Conservation (phyloP, 1,140 invertebrate genomes). For the Oreohelix idahoensis region DNA sequence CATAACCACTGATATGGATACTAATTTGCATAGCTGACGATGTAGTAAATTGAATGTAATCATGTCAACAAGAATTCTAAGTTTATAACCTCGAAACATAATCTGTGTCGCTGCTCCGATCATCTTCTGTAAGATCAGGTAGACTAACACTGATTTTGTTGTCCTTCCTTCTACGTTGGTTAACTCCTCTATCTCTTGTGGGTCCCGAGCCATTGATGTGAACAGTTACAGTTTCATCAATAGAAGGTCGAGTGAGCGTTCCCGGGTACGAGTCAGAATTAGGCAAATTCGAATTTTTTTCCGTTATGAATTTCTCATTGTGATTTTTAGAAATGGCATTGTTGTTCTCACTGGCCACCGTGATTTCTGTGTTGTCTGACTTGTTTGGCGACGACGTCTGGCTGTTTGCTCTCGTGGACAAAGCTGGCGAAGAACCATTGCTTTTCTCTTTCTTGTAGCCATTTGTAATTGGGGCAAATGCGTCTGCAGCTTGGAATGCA, state of each 20-base stretch:
- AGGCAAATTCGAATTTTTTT: background rate
- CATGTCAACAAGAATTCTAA: background rate
- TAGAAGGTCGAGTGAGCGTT: background rate
- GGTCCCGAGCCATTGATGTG: conserved; percentile 28
- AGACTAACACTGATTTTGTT: background rate
- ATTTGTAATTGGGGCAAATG: conserved; percentile 42
- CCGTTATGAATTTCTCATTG: background rate
- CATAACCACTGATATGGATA: too few relatives aligned
- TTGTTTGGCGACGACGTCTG: background rate
- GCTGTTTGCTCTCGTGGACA: background rate
- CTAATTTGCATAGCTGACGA: background rate
- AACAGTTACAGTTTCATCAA: conserved; percentile 7
- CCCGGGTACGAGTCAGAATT: conserved; percentile 10
- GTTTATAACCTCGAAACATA: conserved; percentile 10
- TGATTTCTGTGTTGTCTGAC: background rate
- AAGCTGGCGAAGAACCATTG: background rate
- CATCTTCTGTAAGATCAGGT: conserved; percentile 14
- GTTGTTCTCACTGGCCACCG: background rate
- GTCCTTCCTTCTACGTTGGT: background rate
- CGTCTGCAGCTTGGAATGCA: conserved; percentile 45
- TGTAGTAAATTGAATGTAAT: background rate
- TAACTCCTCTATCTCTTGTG: background rate
- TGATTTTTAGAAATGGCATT: background rate
- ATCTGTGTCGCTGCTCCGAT: background rate
- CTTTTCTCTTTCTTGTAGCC: conserved; percentile 15